Conservation (phyloP, 1,140 invertebrate genomes). For the Philaenus spumarius region DNA sequence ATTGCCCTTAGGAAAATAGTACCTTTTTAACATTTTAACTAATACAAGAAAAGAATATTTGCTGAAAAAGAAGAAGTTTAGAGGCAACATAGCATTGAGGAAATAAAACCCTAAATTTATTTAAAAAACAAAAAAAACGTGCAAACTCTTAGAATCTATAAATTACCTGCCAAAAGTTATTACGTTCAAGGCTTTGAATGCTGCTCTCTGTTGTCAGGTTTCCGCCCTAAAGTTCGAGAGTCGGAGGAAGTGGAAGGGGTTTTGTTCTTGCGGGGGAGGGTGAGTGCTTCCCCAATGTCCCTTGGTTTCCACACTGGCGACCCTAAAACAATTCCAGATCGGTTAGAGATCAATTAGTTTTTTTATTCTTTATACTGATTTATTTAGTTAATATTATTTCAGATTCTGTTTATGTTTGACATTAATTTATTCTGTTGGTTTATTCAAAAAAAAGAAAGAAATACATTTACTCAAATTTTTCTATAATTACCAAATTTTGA, state of each 20-base stretch:
- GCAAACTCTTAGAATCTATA: too few species aligned
- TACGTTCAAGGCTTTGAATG: slow-evolving; percentile 4
- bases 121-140: neutral
- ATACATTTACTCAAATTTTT: too few species aligned
- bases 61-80: neutral
- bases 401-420: too few species aligned
- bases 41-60: neutral
- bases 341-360: too few species aligned
- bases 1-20: too few species aligned
- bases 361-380: too few species aligned
- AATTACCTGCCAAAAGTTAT: neutral
- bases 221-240: slow-evolving; percentile 25
- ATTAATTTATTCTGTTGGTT: too few species aligned
- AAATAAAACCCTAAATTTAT: neutral
- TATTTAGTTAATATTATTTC: too few species aligned
- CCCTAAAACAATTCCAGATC: slow-evolving; percentile 54
- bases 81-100: neutral
- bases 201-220: slow-evolving; percentile 16
- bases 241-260: slow-evolving; percentile 27
- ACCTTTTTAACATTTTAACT: neutral
- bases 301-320: slow-evolving; percentile 89
- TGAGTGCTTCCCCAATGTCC: slow-evolving; percentile 46
- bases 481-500: too few species aligned
- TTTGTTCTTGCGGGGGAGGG: slow-evolving; percentile 33
- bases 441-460: too few species aligned